Evolutionary conservation across 2,888 invertebrate genomes (phyloP).

Genomic region (Agriopis leucophaearia): DNA sequence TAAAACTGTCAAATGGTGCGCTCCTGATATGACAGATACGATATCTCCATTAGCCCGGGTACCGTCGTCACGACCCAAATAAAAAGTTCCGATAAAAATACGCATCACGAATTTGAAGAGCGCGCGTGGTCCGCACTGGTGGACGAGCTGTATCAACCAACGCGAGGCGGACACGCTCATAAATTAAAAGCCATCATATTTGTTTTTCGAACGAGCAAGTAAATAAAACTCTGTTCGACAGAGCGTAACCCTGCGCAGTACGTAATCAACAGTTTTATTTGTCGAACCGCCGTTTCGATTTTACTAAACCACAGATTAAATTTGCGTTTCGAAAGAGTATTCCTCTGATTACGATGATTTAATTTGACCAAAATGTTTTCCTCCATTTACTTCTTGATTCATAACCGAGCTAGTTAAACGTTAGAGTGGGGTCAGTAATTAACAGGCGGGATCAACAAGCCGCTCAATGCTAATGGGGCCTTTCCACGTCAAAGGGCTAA

Average conservation of each 20-base stretch:
- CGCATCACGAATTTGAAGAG: slow-evolving; percentile 67
- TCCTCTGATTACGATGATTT: slow-evolving; percentile 68
- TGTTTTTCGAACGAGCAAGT: slow-evolving; percentile 77
- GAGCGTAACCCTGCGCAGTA: slow-evolving; percentile 76
- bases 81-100: slow-evolving; percentile 68
- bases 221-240: slow-evolving; percentile 81
- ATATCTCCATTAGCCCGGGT: slow-evolving; percentile 79
- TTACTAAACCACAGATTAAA: slow-evolving; percentile 62
- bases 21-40: slow-evolving; percentile 78
- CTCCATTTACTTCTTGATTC: slow-evolving; percentile 43
- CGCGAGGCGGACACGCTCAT: slow-evolving; percentile 69
- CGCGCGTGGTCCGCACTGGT: slow-evolving; percentile 49
- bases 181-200: slow-evolving; percentile 84
- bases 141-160: slow-evolving; percentile 60
- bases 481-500: slow-evolving; percentile 84
- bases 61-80: slow-evolving; percentile 74
- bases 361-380: slow-evolving; percentile 60
- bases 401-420: slow-evolving; percentile 60
- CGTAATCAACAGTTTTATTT: slow-evolving; percentile 83
- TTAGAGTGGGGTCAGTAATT: slow-evolving; percentile 80
- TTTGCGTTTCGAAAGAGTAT: slow-evolving; percentile 52
- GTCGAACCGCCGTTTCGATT: slow-evolving; percentile 78
- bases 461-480: slow-evolving; percentile 82
- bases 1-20: slow-evolving; percentile 80
- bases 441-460: slow-evolving; percentile 82